Evolutionary conservation across 2,113 vertebrate species (phyloP), one percentile per base, ranked within the genome.

Genomic region (Cinclus cinclus): DNA sequence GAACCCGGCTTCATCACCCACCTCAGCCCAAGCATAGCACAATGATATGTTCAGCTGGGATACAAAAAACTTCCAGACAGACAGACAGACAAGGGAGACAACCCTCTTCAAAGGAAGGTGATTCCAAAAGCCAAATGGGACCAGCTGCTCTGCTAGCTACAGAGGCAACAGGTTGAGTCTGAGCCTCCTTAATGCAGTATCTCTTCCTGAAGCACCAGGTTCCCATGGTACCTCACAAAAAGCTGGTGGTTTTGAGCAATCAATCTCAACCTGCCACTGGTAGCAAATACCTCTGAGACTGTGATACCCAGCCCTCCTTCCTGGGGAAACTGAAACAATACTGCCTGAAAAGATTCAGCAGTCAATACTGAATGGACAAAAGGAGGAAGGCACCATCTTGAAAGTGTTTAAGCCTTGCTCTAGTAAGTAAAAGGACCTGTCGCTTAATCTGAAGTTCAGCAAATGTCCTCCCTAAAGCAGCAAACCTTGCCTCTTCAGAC

Each of bases 1-100:
- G 47, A 82, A 77, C 31, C 6, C 42, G 21, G n/a, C 19, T 78
- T 94, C 75, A 88, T 71, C 52, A 79, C 94, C 82, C 93, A 81
- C 79, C 78, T 91, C 81, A 76, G 60, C 73, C 90, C 94, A 68
- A 93, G 94, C 83, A 82, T 44, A 81, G 76, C 77, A 87, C 73
- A 94, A 86, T 23, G 76, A 94, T 60, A 58, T 8, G 23, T 89
- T 89, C 73, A 92, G 94, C 73, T 75, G n/a, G 41, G 62, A 82
- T 41, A 92, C 68, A 94, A 73, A 91, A 77, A 60, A 52, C 20
- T 79, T 94, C n/a, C n/a, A 92, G 50, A 86, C 31, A 92, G 50
- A 86, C 75, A 90, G 73, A 90, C 42, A 73, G 69, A 84, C 85
- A 88, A 55, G 35, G 62, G 31, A 58, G 71, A 95, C 56, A 92